Evolutionary conservation across 2,888 invertebrate species (phyloP).

Genomic region (Dorcus parallelipipedus): DNA sequence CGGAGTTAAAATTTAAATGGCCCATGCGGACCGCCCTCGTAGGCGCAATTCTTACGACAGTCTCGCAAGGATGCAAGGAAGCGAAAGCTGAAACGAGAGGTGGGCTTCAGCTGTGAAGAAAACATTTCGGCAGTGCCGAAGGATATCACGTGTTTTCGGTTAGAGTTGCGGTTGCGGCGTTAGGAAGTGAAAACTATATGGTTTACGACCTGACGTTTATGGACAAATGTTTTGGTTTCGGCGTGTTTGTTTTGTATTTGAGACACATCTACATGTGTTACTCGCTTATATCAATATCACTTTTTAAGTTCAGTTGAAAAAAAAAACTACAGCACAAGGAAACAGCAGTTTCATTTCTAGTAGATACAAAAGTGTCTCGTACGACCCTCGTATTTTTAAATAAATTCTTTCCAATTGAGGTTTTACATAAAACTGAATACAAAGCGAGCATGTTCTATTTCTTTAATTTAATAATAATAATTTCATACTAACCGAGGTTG

Average conservation of each 20-base stretch:
- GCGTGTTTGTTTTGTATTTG: conserved; percentile 11
- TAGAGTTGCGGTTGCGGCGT: conserved; percentile 21
- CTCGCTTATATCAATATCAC: neutral
- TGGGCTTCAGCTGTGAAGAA: conserved; percentile 8
- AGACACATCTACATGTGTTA: neutral
- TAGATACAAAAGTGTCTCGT: too few species aligned
- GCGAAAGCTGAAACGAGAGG: conserved; percentile 7
- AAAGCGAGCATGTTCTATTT: too few species aligned
- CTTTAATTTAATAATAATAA: too few species aligned
- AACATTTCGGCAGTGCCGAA: conserved; percentile 13
- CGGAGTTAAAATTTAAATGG: conserved; percentile 27
- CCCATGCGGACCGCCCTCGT: conserved; percentile 31
- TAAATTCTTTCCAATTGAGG: too few species aligned
- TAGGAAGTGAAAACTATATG: conserved; percentile 25
- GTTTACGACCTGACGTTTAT: conserved; percentile 23
- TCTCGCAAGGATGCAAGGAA: neutral
- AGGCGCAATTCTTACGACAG: conserved; percentile 7
- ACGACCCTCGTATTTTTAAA: too few species aligned
- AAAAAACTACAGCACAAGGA: too few species aligned
- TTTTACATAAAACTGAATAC: too few species aligned
- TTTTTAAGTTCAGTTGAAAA: too few species aligned
- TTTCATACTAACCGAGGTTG: too few species aligned
- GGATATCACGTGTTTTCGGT: conserved; percentile 28
- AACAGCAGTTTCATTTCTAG: too few species aligned
- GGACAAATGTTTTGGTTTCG: conserved; percentile 20